Evolutionary conservation across 2,888 invertebrate genomes (phyloP).

Genomic region (Drosophila recens): DNA sequence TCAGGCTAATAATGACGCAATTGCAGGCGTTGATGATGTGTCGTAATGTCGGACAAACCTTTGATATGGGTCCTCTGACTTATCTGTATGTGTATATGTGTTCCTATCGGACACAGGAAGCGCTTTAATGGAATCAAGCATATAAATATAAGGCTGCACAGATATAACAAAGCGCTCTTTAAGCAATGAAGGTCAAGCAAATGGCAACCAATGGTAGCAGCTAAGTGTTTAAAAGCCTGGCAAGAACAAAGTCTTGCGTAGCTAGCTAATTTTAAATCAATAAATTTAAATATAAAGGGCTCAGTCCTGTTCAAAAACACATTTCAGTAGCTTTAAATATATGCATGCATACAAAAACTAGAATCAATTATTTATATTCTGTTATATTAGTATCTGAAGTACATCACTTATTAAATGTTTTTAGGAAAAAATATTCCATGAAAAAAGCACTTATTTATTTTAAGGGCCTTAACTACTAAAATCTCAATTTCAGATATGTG

Average conservation of each 20-base stretch:
- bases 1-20: conserved; percentile 46
- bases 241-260: too few species aligned
- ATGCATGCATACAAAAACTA: neutral
- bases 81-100: conserved; percentile 1
- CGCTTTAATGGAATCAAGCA: conserved; percentile 9
- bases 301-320: too few species aligned
- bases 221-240: too few species aligned
- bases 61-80: conserved; percentile 50
- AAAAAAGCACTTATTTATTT: neutral
- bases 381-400: neutral
- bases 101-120: conserved; percentile 8
- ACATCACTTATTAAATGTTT: neutral
- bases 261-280: too few species aligned
- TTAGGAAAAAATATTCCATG: neutral
- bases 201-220: neutral
- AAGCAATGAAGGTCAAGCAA: neutral
- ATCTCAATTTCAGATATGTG: conserved; percentile 4
- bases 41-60: conserved; percentile 59
- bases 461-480: neutral
- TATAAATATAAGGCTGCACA: neutral
- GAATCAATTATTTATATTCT: neutral
- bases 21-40: conserved; percentile 60
- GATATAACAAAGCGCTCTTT: neutral
- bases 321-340: too few species aligned
- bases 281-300: too few species aligned